Evolutionary conservation across 2,888 invertebrate species (phyloP), one percentile per base, ranked within the genome.

Genomic region (Cremastobaeus sp.): DNA sequence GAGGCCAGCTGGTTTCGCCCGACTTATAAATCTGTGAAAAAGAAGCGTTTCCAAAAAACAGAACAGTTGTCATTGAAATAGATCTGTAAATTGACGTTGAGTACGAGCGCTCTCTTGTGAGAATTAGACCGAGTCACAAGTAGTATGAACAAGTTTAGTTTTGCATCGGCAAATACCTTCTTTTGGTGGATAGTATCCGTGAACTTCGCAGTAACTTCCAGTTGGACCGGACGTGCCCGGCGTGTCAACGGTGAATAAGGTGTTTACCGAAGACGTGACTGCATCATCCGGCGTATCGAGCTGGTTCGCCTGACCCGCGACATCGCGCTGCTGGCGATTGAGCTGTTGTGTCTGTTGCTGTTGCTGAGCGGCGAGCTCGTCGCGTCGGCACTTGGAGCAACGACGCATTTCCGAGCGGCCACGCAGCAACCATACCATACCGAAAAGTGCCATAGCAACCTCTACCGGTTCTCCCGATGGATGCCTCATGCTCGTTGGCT

Each of bases 401-500:
- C 93, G 91, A 87, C 93, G 93, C 88, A 94, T 92, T 86, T 94
- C 93, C 81, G 93, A 92, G 88, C 94, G 93, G 88, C 94, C 92
- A 84, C 94, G 93, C 88, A 94, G 89, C 88, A 94, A 90, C 94
- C 94, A 94, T 89, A 94, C 94, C 92, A 94, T 93, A 89, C 94
- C 94, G 90, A 94, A 94, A 84, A 94, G 92, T 91, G 94, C 94
- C 94, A 94, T 94, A 90, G 91, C 92, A 89, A 89, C 89, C 79
- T 85, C 86, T 77, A 83, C 78, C 79, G 81, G 79, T 79, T 82
- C 81, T 81, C 79, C 81, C 84, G 84, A 83, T 81, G 83, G 81
- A 85, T 88, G 86, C 88, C 88, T 85, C 84, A 85, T 84, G 81
- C 86, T 86, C 86, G 83, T 82, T 74, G 81, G 76, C 79, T 81